phyloP scores from a whole-genome alignment of 2,113 vertebrate species.

The Bothrops jararaca region DNA sequence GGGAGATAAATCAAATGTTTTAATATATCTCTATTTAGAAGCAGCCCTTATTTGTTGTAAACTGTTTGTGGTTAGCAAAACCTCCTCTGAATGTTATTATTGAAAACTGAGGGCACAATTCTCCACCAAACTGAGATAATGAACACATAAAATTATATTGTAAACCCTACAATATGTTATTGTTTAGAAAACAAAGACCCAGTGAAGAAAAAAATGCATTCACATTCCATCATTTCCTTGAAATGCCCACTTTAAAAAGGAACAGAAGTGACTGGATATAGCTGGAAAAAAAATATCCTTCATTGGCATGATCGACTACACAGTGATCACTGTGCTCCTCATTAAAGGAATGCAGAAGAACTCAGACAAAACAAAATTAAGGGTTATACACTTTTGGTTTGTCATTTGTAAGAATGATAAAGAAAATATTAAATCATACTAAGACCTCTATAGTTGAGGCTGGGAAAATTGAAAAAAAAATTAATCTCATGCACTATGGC shows the following conservation, averaged over 20 bases:
- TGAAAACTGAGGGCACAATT: neutral
- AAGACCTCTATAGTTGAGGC: no score
- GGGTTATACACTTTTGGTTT: no score
- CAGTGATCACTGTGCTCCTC: neutral
- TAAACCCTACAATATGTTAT: neutral
- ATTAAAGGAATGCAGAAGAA: no score
- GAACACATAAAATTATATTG: neutral
- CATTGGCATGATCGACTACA: neutral
- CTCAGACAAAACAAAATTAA: no score
- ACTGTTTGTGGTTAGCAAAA: neutral
- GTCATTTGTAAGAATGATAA: no score
- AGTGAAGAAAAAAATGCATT: neutral
- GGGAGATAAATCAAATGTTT: neutral
- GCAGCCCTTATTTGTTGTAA: neutral
- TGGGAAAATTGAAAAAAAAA: no score
- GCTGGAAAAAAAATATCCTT: neutral
- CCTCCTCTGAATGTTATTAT: neutral
- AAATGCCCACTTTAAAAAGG: neutral
- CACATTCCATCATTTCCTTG: neutral
- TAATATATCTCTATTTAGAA: neutral
- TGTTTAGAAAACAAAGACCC: neutral
- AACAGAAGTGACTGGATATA: neutral
- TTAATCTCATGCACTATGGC: no score
- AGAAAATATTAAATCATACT: no score
- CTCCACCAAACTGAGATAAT: neutral